Conservation (phyloP, 2,888 invertebrate genomes). For the Drosophila koepferae region DNA sequence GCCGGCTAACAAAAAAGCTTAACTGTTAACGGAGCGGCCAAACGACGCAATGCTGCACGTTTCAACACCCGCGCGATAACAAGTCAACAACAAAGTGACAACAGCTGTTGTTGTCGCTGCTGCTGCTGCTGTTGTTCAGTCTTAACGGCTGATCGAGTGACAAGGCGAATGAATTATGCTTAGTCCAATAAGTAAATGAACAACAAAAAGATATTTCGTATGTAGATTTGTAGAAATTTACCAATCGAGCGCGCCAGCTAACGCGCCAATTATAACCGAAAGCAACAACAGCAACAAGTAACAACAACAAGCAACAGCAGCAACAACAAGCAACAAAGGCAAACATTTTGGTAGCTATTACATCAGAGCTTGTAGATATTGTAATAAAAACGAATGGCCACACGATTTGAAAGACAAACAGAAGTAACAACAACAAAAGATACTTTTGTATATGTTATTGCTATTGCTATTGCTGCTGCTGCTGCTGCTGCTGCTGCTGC, state of each 20-base stretch:
- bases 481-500: constrained; percentile 29
- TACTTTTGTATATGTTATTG: constrained; percentile 13
- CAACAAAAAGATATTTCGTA: constrained; percentile 53
- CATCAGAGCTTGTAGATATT: constrained; percentile 64
- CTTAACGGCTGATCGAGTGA: constrained; percentile 57
- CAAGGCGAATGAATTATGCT: constrained; percentile 60
- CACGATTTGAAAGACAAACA: constrained; percentile 54
- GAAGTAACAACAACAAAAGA: constrained; percentile 42
- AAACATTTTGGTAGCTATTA: constrained; percentile 55
- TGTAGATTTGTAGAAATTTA: constrained; percentile 64
- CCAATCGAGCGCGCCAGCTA: constrained; percentile 57
- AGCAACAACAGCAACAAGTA: constrained; percentile 28
- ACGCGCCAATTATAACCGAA: constrained; percentile 63
- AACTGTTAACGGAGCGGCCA: constrained; percentile 18
- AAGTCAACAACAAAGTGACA: constrained; percentile 38
- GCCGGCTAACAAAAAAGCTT: constrained; percentile 16
- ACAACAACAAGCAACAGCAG: not conserved
- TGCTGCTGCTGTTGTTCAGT: constrained; percentile 13
- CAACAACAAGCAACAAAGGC: constrained; percentile 16
- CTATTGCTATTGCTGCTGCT: not conserved
- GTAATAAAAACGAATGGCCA: constrained; percentile 66
- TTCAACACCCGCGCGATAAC: constrained; percentile 70
- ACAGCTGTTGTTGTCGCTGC: constrained; percentile 12
- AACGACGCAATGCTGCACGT: constrained; percentile 41
- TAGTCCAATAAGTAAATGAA: constrained; percentile 34